These are phyloP conservation scores for Vidua chalybeata DNA, from an alignment of 2,113 vertebrate genomes.

Conservation along the genomic window DNA sequence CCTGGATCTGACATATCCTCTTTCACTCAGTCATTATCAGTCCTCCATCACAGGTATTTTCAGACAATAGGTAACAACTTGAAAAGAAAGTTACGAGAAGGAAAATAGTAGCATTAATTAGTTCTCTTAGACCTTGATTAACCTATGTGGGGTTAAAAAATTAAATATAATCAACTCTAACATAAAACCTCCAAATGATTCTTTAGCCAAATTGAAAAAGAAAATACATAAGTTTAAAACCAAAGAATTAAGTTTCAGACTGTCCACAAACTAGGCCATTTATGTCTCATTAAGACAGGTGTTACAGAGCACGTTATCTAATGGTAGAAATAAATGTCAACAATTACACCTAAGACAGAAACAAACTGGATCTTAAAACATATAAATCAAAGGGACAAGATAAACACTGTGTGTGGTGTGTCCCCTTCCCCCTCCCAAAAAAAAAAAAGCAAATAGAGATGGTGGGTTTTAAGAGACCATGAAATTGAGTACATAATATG, in stretches of 20 bases:
- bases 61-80: not conserved
- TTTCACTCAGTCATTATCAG: not conserved
- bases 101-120: not conserved
- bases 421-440: rapidly evolving
- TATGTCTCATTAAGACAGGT: not conserved
- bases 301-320: not conserved
- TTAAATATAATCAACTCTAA: not conserved
- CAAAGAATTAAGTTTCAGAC: not conserved
- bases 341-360: not conserved
- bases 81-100: not conserved
- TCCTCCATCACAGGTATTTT: not conserved
- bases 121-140: not conserved
- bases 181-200: not conserved
- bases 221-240: not conserved
- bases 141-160: not conserved
- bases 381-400: not conserved
- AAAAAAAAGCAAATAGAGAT: not conserved
- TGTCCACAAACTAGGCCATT: not conserved
- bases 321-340: not conserved
- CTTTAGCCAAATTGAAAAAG: not conserved
- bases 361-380: not conserved
- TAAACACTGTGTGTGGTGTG: not conserved
- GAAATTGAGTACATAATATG: not conserved
- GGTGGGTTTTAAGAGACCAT: not conserved
- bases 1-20: not conserved